phyloP scores from a whole-genome alignment of 2,888 invertebrate genomes.

The Lycaena phlaeas region DNA sequence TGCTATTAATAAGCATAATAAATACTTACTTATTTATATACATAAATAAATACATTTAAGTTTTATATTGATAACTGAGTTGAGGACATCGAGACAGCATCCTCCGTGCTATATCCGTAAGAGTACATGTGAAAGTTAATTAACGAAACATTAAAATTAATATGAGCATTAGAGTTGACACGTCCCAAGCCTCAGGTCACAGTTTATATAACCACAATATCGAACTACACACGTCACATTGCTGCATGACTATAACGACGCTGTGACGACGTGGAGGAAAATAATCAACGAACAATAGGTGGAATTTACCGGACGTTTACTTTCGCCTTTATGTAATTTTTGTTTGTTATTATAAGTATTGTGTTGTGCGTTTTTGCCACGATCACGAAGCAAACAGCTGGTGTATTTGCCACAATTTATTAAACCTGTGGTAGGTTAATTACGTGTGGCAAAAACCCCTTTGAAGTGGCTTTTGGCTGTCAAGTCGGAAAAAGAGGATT shows the following conservation, averaged over 20 bases:
- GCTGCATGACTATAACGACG: background rate
- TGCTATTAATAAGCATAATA: too few relatives aligned
- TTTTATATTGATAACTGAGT: too few relatives aligned
- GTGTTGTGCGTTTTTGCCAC: too few relatives aligned
- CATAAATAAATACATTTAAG: too few relatives aligned
- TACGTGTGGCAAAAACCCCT: too few relatives aligned
- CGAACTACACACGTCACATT: background rate
- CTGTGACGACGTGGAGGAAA: background rate
- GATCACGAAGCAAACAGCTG: too few relatives aligned
- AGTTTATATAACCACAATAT: background rate
- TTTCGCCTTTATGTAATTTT: slow-evolving; percentile 6
- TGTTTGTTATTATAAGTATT: too few relatives aligned
- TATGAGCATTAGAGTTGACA: slow-evolving; percentile 6
- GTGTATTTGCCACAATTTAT: too few relatives aligned
- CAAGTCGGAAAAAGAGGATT: too few relatives aligned
- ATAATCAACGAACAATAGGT: background rate
- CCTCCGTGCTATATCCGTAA: background rate
- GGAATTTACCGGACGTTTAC: background rate
- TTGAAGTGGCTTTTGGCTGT: too few relatives aligned
- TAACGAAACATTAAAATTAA: slow-evolving; percentile 3
- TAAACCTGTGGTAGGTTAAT: too few relatives aligned
- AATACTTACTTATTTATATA: too few relatives aligned
- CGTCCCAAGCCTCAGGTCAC: slow-evolving; percentile 1
- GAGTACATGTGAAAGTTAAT: slow-evolving; percentile 6
- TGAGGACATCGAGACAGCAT: background rate